Percentiles rank a stretch among this genome's conserved stretches.
These are phyloP conservation scores for Pterostichus niger DNA, from an alignment of 2,888 invertebrate genomes.

Conservation along the genomic window DNA sequence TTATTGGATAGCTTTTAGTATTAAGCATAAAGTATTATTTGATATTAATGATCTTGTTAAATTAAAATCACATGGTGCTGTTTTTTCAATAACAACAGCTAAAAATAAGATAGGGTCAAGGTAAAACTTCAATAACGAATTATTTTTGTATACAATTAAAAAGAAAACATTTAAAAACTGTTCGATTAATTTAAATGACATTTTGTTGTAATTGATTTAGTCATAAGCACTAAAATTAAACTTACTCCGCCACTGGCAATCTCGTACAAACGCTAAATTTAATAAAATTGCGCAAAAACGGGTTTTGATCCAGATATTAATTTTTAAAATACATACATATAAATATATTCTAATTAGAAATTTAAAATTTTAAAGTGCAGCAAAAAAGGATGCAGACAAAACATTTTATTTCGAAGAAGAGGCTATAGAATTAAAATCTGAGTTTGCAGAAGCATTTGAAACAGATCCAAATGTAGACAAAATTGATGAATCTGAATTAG, in stretches of 20 bases:
- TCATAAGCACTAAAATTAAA: too few species aligned
- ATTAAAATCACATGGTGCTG: slow-evolving; percentile 36
- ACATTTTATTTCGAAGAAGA: slow-evolving; percentile 68
- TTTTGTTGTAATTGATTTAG: too few species aligned
- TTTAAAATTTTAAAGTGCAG: slow-evolving; percentile 63
- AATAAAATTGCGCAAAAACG: too few species aligned
- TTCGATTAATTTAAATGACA: too few species aligned
- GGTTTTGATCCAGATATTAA: too few species aligned
- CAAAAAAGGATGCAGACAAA: slow-evolving; percentile 68
- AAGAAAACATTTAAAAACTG: too few species aligned
- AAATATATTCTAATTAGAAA: neutral
- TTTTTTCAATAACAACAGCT: slow-evolving; percentile 64
- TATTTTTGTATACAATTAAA: neutral
- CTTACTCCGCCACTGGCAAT: too few species aligned
- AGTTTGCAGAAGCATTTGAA: slow-evolving; percentile 67
- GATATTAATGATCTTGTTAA: neutral
- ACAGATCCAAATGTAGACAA: slow-evolving; percentile 67
- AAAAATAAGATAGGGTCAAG: slow-evolving; percentile 68
- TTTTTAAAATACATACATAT: too few species aligned
- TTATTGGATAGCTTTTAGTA: slow-evolving; percentile 58
- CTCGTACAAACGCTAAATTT: too few species aligned
- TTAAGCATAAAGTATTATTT: slow-evolving; percentile 43
- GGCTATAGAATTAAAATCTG: slow-evolving; percentile 65
- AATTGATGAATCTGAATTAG: slow-evolving; percentile 28
- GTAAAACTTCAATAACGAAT: slow-evolving; percentile 63